Base-by-base conservation (phyloP, 1,140 invertebrate species). In the Lordiphosa mommai region DNA sequence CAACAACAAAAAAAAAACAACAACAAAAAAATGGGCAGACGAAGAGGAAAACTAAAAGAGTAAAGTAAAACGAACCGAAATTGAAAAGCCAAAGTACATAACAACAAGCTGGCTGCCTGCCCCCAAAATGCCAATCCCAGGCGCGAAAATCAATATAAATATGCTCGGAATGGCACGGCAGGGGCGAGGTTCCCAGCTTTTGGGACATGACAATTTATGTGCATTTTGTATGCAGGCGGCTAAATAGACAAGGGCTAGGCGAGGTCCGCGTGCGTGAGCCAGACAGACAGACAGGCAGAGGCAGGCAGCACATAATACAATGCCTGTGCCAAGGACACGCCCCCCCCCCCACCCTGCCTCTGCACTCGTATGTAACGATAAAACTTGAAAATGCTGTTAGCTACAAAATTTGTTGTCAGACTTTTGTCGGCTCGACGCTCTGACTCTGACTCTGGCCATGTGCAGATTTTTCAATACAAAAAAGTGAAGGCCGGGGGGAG, bases 311-410 rank as follows among this genome's bases (percentile, higher is more conserved):
- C 63, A 59, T 68, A 69, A 68, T 61, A 61, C 64, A 68, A 68
- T 67, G 64, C 44, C 65, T 80, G 69, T 52, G 76, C 76, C 76
- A 80, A 80, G 76, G 76, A 74, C 76, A 70, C 58, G 53, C 49
- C 30, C 41, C 48, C 13, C 20, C 32, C 23, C 44, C 33, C 29
- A 36, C 27, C 20, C 41, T 38, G 40, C 33, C 20, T 32, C 27
- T 33, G 29, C 46, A 57, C 37, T 33, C 53, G 33, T 59, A 73
- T 59, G 74, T 66, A 70, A 58, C 60, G 76, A 82, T 84, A 84
- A 72, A 84, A 84, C 77, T 84, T 76, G 77, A 84, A 84, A 84
- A 84, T 84, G 77, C 68, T 84, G 77, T 84, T 84, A 77, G 77
- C 77, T 77, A 77, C 77, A 84, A 77, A 77, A 84, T 84, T 84